Conservation (phyloP, 35 echinoderm and acorn worm genomes). For the Apostichopus californicus region DNA sequence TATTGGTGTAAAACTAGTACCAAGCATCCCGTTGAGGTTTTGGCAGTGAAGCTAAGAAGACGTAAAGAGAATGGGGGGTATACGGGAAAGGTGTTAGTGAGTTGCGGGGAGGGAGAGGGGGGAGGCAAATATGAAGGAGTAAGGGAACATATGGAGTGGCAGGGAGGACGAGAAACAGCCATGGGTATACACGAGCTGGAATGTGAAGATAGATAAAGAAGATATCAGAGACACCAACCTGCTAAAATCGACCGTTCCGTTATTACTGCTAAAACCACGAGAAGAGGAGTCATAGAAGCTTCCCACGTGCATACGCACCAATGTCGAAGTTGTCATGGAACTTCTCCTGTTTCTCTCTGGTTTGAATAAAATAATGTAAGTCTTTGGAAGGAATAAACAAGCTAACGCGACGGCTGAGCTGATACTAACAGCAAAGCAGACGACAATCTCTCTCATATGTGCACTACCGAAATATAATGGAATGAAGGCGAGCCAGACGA, state of each 20-base stretch:
- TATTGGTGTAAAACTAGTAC: too few relatives aligned
- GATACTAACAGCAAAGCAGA: slow-evolving; percentile 92
- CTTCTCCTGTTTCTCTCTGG: slow-evolving; percentile 94
- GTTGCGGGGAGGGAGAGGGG: too few relatives aligned
- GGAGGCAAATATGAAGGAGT: neutral
- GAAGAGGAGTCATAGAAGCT: slow-evolving; percentile 87
- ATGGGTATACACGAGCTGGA: too few relatives aligned
- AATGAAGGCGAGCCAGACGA: slow-evolving; percentile 94
- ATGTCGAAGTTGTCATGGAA: slow-evolving; percentile 91
- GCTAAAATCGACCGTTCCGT: slow-evolving; percentile 72
- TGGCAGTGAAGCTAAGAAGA: too few relatives aligned
- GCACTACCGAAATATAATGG: slow-evolving; percentile 79
- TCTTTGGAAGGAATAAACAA: slow-evolving; percentile 94
- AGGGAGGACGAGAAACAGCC: too few relatives aligned
- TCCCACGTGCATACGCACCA: slow-evolving; percentile 97
- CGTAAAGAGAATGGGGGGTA: too few relatives aligned
- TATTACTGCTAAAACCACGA: slow-evolving; percentile 68
- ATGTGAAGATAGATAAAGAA: too few relatives aligned
- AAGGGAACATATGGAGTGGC: neutral
- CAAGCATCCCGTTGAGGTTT: too few relatives aligned
- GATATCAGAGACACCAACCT: slow-evolving; percentile 38
- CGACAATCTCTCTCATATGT: slow-evolving; percentile 82
- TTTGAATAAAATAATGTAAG: slow-evolving; percentile 93
- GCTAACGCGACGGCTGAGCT: slow-evolving; percentile 88
- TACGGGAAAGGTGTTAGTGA: too few relatives aligned